Percentiles rank a stretch among this genome's conserved stretches.
Evolutionary conservation across 30 jellyfish, hydroid and myxozoan genomes (phyloP).

Genomic region (Pseudorhiza aurosa): DNA sequence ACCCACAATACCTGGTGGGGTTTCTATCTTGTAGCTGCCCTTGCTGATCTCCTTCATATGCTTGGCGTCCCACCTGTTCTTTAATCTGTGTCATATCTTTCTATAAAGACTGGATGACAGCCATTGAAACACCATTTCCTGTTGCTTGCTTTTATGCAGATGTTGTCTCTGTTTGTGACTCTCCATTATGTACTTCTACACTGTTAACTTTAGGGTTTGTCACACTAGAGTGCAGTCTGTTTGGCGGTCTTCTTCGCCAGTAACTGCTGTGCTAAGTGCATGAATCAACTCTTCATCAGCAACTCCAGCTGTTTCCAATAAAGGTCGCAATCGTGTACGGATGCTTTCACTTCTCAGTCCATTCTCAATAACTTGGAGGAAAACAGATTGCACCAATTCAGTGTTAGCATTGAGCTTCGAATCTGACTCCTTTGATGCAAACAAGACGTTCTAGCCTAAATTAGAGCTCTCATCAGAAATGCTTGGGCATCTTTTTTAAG

Average conservation of each 20-base stretch:
- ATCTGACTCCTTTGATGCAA: conserved; percentile 3
- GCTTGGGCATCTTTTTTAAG: conserved; percentile 31
- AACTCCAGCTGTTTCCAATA: conserved; percentile 6
- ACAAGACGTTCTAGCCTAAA: conserved; percentile 25
- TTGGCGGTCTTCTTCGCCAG: conserved; percentile 37
- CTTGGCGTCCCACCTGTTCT: neutral
- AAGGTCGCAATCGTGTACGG: conserved; percentile 31
- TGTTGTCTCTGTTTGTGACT: conserved; percentile 1
- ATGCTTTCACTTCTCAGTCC: conserved; percentile 22
- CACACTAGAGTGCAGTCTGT: conserved; percentile 23
- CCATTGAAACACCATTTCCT: neutral
- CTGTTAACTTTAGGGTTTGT: neutral
- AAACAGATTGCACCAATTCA: conserved; percentile 5
- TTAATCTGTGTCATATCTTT: conserved; percentile 25
- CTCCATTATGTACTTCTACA: neutral
- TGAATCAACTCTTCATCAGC: conserved; percentile 45
- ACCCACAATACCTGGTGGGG: conserved; percentile 8
- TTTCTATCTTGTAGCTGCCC: neutral
- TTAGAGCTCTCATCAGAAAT: conserved; percentile 22
- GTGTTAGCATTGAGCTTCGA: conserved; percentile 8
- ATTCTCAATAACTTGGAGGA: conserved; percentile 2
- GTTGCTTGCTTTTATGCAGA: neutral
- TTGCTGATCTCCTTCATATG: neutral
- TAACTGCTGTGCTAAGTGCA: conserved; percentile 21
- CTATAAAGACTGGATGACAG: conserved; percentile 37